These are phyloP conservation scores for Vanacampus margaritifer DNA, from an alignment of 2,113 vertebrate genomes.

Conservation along the genomic window DNA sequence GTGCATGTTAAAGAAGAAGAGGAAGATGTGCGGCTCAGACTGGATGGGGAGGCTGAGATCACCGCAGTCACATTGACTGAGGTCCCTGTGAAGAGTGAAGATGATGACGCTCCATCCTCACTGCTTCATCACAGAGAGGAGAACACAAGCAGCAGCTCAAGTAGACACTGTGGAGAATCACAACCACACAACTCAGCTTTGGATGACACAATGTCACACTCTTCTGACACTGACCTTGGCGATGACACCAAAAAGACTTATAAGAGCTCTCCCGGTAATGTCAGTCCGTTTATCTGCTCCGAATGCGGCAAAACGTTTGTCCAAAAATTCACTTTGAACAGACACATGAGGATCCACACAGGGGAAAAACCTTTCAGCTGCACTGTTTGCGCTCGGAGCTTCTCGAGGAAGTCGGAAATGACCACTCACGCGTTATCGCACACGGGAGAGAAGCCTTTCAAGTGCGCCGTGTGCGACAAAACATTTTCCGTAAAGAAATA, in stretches of 20 bases:
- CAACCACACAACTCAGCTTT: background rate
- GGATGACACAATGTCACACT: background rate
- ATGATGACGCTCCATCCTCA: background rate
- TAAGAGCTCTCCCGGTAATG: background rate
- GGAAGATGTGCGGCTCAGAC: background rate
- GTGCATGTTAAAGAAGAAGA: constrained; percentile 1
- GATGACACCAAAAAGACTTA: background rate
- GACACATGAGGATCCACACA: background rate
- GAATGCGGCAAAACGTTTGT: background rate
- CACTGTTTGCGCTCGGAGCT: background rate
- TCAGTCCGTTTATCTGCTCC: background rate
- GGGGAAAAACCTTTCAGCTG: background rate
- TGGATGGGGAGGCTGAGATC: background rate
- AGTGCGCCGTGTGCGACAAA: background rate
- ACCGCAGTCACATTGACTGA: background rate
- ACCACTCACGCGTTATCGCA: background rate
- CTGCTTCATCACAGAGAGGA: background rate
- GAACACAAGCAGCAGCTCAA: background rate
- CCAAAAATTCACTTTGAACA: background rate
- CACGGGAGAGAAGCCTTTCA: background rate
- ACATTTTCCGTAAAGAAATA: background rate
- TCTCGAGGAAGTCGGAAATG: background rate
- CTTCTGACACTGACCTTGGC: background rate
- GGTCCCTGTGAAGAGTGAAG: constrained; percentile 3
- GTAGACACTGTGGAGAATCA: background rate